Evolutionary conservation across 1,140 invertebrate genomes (phyloP).

Genomic region (Bombus waltoni): DNA sequence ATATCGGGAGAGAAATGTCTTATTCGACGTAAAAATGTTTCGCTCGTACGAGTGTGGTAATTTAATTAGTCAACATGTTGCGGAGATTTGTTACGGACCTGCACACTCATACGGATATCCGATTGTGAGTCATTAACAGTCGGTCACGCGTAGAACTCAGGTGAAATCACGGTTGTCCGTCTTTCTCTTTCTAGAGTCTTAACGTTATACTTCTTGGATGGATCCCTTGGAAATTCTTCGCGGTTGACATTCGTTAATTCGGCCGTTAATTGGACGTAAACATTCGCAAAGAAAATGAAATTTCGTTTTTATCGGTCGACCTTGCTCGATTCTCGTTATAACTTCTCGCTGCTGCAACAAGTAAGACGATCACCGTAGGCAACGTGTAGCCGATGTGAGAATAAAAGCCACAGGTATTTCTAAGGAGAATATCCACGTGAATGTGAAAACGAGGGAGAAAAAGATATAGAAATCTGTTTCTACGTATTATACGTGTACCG

Average conservation of each 20-base stretch:
- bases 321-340: background rate
- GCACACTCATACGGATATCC: conserved; percentile 51
- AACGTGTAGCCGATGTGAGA: background rate
- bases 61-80: background rate
- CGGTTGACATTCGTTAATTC: background rate
- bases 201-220: background rate
- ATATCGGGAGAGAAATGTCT: background rate
- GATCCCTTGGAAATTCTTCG: conserved; percentile 4
- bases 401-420: background rate
- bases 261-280: background rate
- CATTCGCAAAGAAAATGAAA: background rate
- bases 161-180: conserved; percentile 51
- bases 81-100: background rate
- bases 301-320: background rate
- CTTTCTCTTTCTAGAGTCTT: background rate
- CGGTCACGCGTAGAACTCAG: conserved; percentile 26
- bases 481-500: background rate
- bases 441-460: background rate
- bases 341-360: background rate
- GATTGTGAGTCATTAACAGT: conserved; percentile 55
- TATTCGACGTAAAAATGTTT: background rate
- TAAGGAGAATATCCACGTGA: background rate
- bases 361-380: too few relatives aligned
- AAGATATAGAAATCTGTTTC: background rate
- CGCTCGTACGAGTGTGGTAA: background rate